A percentile compares a stretch with the other conserved stretches of the same genome.
These are phyloP conservation scores for Eubucco bourcierii DNA, from an alignment of 2,113 vertebrate genomes.

Conservation along the genomic window DNA sequence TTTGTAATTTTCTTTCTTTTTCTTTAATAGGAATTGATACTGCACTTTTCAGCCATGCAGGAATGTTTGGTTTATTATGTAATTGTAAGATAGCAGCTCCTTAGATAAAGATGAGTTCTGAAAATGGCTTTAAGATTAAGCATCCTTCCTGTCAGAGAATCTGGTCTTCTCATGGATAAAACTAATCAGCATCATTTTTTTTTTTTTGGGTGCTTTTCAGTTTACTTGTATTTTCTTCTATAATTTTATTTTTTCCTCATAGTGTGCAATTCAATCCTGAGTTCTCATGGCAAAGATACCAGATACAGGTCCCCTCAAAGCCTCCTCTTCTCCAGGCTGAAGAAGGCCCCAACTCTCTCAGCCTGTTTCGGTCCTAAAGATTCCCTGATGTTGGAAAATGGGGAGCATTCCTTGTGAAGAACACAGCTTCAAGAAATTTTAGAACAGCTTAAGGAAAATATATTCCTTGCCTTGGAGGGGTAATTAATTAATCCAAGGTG, in stretches of 20 bases:
- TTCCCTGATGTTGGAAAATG: background rate
- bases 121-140: background rate
- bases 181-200: background rate
- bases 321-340: too few species aligned
- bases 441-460: background rate
- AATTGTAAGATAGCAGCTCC: background rate
- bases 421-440: background rate
- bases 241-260: background rate
- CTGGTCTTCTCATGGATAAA: background rate
- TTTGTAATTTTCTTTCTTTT: background rate
- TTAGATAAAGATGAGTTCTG: background rate
- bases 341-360: too few species aligned
- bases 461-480: background rate
- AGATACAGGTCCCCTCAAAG: too few species aligned
- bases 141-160: background rate
- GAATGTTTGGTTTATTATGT: background rate
- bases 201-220: background rate
- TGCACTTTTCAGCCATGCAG: background rate
- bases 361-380: background rate
- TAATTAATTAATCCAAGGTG: too few species aligned
- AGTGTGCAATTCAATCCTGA: background rate
- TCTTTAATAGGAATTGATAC: background rate
- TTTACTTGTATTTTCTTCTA: background rate
- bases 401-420: background rate
- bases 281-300: background rate